Base-by-base conservation (phyloP, 2,113 vertebrate genomes). In the Charadrius vociferus region DNA sequence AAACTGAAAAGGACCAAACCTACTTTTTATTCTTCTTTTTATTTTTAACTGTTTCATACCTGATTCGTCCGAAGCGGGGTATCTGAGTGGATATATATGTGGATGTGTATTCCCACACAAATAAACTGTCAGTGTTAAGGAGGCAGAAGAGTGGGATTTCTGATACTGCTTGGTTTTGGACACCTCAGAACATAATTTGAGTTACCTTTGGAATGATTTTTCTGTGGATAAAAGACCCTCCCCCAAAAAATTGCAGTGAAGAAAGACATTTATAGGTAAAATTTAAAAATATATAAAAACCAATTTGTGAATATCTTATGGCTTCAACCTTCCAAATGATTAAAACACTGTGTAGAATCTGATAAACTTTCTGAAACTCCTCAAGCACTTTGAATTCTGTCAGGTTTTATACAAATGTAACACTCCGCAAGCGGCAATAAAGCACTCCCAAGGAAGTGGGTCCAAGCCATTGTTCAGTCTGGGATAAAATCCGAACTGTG, bases 391-490 rank as follows among this genome's bases (percentile, higher is more conserved):
- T 17, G 56, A 43, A 14, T 86, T 66, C 79, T 88, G 55, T 22
- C 61, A n/a, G 36, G 9, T 41, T 74, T 83, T 49, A 67, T 36
- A 24, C 6, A 45, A 78, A 56, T 3, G 9, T 34, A n/a, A 4
- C 12, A 4, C 39, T 80, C 49, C 67, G 55, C 45, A 73, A 66
- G 58, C 39, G 62, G 53, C 90, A 67, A 8, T 7, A 14, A 73
- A 81, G 71, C 45, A 5, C 34, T 81, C 50, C 47, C 39, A 19
- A 14, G 55, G 56, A 34, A 41, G 66, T 19, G 62, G 82, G 81
- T 41, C 29, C 0, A 0, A 65, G 70, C 61, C 39, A 37, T 85
- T 81, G 80, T 71, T 91, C 3, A 0, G 21, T 36, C 27, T 10
- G 7, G 82, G 47, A 34, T 32, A 39, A 67, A 86, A 78, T 21